Evolutionary conservation across 2,113 vertebrate species (phyloP).

Genomic region (Vicugna pacos): DNA sequence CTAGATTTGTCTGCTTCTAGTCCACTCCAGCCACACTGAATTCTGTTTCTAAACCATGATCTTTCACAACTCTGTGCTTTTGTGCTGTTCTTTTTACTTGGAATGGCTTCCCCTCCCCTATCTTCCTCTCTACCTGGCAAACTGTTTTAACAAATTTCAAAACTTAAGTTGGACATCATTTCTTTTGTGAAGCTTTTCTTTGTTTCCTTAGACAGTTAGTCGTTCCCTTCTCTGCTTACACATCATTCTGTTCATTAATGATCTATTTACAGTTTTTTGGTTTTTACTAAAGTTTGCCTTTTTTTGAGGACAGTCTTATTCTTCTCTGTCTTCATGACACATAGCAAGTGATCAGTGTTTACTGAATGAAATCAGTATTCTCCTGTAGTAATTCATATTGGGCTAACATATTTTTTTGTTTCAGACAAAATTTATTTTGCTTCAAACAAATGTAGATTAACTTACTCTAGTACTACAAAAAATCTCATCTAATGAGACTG

Average conservation of each 20-base stretch:
- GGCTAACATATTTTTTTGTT: slow-evolving; percentile 44
- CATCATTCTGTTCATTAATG: slow-evolving; percentile 24
- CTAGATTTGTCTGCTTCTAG: background rate
- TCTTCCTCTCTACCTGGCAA: background rate
- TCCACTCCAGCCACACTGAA: background rate
- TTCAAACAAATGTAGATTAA: slow-evolving; percentile 43
- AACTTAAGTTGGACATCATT: background rate
- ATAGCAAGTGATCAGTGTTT: background rate
- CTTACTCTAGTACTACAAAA: slow-evolving; percentile 1
- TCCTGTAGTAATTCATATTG: background rate
- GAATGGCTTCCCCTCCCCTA: background rate
- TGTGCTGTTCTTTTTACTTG: background rate
- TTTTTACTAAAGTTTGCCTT: slow-evolving; percentile 41
- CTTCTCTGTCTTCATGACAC: background rate
- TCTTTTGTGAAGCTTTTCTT: slow-evolving; percentile 45
- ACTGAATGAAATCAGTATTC: slow-evolving; percentile 26
- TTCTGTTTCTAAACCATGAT: background rate
- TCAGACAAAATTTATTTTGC: background rate
- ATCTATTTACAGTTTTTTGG: slow-evolving; percentile 1
- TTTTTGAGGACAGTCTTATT: slow-evolving; percentile 45
- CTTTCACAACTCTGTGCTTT: background rate
- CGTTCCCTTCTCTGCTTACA: background rate
- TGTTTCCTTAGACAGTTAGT: background rate
- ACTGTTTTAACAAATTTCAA: slow-evolving; percentile 5
- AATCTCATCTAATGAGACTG: slow-evolving; percentile 39